Percentiles rank a stretch among this genome's conserved stretches.
Evolutionary conservation across 2,113 vertebrate species (phyloP).

Genomic region (Python bivittatus): DNA sequence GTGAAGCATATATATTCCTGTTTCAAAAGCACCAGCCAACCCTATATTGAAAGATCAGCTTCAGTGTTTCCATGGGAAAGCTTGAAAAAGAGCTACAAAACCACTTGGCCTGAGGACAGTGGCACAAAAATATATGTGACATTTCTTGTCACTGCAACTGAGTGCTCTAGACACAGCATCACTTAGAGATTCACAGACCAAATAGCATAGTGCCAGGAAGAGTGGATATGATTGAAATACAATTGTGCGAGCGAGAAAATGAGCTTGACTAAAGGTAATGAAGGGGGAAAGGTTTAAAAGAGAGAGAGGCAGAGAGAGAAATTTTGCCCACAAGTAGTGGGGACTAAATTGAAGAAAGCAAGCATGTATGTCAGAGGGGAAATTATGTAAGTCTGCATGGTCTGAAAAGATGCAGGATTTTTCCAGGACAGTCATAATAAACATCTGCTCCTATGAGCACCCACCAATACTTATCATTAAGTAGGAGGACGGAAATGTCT

Average conservation of each 20-base stretch:
- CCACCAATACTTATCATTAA: background rate
- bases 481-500: background rate
- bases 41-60: background rate
- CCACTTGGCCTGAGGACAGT: background rate
- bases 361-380: background rate
- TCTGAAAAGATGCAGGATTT: background rate
- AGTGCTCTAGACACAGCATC: background rate
- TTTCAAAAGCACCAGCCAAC: background rate
- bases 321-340: background rate
- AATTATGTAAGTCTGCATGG: background rate
- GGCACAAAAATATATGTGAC: background rate
- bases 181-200: background rate
- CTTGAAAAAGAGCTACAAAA: background rate
- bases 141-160: background rate
- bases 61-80: background rate
- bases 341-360: background rate
- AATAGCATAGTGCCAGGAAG: background rate
- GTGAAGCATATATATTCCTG: background rate
- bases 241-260: background rate
- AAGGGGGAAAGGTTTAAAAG: background rate
- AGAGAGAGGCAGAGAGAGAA: background rate
- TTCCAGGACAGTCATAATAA: background rate
- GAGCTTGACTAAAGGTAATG: background rate
- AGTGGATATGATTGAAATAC: background rate
- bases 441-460: background rate